Conservation (phyloP, 2,113 vertebrate species). For the Corythaixoides concolor region DNA sequence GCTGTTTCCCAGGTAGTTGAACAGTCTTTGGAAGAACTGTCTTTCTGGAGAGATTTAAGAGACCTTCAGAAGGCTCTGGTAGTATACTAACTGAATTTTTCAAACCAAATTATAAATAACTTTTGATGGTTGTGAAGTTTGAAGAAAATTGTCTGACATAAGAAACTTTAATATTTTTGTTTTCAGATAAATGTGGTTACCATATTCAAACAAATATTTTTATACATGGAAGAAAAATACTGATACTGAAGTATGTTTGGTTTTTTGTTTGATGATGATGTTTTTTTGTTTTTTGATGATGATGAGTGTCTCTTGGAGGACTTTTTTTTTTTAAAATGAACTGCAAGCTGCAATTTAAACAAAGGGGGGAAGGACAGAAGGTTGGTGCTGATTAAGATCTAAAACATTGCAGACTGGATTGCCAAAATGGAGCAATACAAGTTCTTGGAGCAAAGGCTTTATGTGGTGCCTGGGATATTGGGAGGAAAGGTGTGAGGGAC, state of each 20-base stretch:
- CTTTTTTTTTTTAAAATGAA: not conserved
- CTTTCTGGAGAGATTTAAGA: not conserved
- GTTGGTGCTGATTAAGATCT: accelerated
- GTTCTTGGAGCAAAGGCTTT: too few species aligned
- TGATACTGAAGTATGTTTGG: not conserved
- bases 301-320: not conserved
- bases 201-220: not conserved
- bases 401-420: accelerated
- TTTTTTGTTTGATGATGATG: too few species aligned
- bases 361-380: accelerated
- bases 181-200: not conserved
- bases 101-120: not conserved
- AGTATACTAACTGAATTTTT: not conserved
- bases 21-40: not conserved
- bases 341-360: not conserved
- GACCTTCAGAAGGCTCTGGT: not conserved
- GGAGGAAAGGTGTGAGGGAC: not conserved
- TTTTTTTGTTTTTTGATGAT: not conserved
- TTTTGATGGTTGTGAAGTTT: not conserved
- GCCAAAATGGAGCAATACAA: not conserved
- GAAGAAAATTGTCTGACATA: not conserved
- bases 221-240: not conserved
- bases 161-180: not conserved
- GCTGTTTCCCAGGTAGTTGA: not conserved
- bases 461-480: not conserved